Conservation (phyloP, 2,797 vertebrate species). For the Centropyge bicolor region DNA sequence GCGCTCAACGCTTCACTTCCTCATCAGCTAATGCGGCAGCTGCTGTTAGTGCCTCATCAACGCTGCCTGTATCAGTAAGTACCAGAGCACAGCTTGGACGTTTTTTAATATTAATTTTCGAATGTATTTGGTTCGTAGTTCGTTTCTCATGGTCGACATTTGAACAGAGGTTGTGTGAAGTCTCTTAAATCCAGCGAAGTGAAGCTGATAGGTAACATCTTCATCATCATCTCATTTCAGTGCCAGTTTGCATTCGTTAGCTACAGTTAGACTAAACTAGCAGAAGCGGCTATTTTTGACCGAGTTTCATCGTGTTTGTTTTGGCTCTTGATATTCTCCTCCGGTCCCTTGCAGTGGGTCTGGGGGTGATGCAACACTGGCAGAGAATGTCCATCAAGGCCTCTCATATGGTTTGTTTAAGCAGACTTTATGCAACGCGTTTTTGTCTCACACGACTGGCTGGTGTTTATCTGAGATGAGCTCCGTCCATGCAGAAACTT, state of each 20-base stretch:
- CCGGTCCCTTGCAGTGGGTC: neutral
- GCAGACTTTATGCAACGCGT: slow-evolving; percentile 37
- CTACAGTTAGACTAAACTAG: neutral
- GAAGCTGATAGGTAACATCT: slow-evolving; percentile 12
- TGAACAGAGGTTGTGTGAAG: neutral
- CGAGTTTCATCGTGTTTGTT: neutral
- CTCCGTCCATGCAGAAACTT: slow-evolving; percentile 27
- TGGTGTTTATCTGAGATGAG: slow-evolving; percentile 12
- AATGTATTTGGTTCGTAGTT: neutral
- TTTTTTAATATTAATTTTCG: fast-evolving
- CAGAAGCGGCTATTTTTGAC: fast-evolving
- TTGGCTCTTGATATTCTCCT: too few species aligned
- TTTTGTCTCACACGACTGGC: neutral
- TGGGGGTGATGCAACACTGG: slow-evolving; percentile 75
- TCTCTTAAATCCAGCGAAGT: neutral
- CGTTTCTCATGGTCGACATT: neutral
- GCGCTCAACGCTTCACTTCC: slow-evolving; percentile 20
- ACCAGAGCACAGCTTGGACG: neutral
- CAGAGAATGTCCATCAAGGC: slow-evolving; percentile 55
- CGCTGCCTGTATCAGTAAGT: slow-evolving; percentile 57
- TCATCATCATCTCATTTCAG: neutral
- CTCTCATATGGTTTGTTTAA: slow-evolving; percentile 23
- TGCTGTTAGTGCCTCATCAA: slow-evolving; percentile 25
- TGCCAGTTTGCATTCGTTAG: neutral
- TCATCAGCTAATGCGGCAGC: slow-evolving; percentile 37